phyloP scores from a whole-genome alignment of 1,140 invertebrate species.

The Hydropsyche tenuis region DNA sequence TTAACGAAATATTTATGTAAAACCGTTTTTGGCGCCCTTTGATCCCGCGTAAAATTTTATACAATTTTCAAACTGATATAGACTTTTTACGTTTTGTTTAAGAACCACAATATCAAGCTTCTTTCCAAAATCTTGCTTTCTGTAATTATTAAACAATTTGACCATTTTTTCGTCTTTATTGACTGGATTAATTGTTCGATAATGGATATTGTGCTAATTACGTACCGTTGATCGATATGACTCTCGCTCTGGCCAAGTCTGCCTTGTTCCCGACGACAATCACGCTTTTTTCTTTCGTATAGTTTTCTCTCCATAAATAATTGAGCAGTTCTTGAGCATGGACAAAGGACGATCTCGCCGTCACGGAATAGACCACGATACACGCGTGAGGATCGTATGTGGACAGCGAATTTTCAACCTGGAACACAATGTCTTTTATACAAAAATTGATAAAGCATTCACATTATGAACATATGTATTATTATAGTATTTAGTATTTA shows the following conservation, averaged over 20 bases:
- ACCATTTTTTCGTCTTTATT: background rate
- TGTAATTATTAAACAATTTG: no score
- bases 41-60: no score
- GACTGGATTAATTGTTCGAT: no score
- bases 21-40: no score
- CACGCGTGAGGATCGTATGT: conserved; percentile 91
- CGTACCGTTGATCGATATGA: conserved; percentile 81
- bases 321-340: conserved; percentile 80
- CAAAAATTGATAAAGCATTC: no score
- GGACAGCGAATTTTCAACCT: conserved; percentile 84
- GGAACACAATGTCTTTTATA: conserved; percentile 46
- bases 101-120: no score
- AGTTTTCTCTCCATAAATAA: conserved; percentile 80
- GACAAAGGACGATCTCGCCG: conserved; percentile 78
- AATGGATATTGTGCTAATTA: conserved; percentile 2
- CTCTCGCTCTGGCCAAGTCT: conserved; percentile 85
- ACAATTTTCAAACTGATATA: no score
- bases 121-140: no score
- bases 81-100: no score
- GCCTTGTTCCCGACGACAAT: conserved; percentile 95
- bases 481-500: no score
- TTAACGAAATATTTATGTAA: no score
- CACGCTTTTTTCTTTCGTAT: conserved; percentile 80
- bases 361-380: conserved; percentile 86
- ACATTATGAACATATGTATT: no score